Percentiles rank a stretch among this genome's conserved stretches.
These are phyloP conservation scores for Hippocampus comes DNA, from an alignment of 2,113 vertebrate genomes.

Conservation along the genomic window DNA sequence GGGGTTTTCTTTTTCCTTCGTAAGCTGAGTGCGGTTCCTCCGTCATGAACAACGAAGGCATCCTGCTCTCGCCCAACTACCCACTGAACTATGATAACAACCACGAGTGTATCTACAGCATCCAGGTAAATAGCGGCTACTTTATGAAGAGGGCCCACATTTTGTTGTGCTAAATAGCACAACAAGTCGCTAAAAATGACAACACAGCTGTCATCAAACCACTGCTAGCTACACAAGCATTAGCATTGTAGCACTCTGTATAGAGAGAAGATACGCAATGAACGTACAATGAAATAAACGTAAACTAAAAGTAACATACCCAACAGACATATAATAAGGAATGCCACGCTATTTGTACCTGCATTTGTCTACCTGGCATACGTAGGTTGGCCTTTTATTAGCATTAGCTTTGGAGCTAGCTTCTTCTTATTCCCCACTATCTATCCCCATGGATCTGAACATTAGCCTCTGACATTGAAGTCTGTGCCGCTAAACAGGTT, in stretches of 20 bases:
- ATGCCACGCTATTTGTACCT: no score
- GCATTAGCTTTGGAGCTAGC: no score
- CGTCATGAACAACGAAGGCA: slow-evolving; percentile 74
- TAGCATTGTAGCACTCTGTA: no score
- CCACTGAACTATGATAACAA: slow-evolving; percentile 79
- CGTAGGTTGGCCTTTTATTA: no score
- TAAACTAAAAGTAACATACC: no score
- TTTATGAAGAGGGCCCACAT: not conserved
- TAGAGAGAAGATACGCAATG: no score
- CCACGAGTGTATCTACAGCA: slow-evolving; percentile 97
- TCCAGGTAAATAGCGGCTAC: slow-evolving; percentile 70
- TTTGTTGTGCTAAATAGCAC: not conserved
- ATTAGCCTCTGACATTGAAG: not conserved
- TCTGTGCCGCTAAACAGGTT: slow-evolving; percentile 64
- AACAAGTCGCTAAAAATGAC: not conserved
- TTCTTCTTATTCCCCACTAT: no score
- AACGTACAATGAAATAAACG: no score
- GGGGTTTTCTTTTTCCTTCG: slow-evolving; percentile 16
- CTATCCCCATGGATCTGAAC: no score
- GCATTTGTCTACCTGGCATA: no score
- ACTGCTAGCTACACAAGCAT: no score
- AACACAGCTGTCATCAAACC: not conserved
- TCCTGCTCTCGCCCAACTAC: slow-evolving; percentile 79
- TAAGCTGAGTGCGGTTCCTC: slow-evolving; percentile 78
- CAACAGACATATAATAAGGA: no score